Evolutionary conservation across 37 sponge, comb jelly and placozoan species (phyloP).

Genomic region (Beroe forskalii): DNA sequence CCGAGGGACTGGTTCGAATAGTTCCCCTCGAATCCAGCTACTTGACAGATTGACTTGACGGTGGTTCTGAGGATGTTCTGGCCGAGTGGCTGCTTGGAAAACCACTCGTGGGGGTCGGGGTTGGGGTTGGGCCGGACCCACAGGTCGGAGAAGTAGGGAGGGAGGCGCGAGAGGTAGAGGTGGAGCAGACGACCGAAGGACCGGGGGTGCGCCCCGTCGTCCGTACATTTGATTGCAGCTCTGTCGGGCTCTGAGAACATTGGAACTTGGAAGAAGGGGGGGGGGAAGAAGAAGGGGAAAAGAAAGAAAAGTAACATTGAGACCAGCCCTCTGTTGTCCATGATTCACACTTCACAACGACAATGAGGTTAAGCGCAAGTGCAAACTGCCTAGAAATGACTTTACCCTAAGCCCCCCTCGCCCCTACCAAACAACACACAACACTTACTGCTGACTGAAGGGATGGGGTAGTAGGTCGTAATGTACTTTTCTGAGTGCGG

Average conservation of each 20-base stretch:
- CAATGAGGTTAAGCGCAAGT: too few species aligned
- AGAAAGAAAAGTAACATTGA: too few species aligned
- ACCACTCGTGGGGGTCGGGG: neutral
- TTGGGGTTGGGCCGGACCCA: neutral
- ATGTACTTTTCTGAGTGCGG: neutral
- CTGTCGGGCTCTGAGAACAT: conserved; percentile 4
- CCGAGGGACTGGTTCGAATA: conserved; percentile 20
- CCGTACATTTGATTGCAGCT: neutral
- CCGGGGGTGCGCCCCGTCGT: neutral
- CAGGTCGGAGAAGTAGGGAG: neutral
- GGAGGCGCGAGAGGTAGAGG: conserved; percentile 1
- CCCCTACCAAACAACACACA: too few species aligned
- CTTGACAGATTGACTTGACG: neutral
- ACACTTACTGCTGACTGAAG: neutral
- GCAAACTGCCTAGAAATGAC: too few species aligned
- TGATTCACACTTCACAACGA: too few species aligned
- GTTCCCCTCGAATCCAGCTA: neutral
- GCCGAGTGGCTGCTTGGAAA: neutral
- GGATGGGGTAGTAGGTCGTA: conserved; percentile 26
- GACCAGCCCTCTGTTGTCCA: too few species aligned
- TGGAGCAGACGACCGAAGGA: conserved; percentile 26
- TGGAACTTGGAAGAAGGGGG: too few species aligned
- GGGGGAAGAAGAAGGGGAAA: too few species aligned
- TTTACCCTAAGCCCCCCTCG: too few species aligned
- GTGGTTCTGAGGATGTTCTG: conserved; percentile 30